Evolutionary conservation across 2,888 invertebrate genomes (phyloP).

Genomic region (Plutella xylostella): DNA sequence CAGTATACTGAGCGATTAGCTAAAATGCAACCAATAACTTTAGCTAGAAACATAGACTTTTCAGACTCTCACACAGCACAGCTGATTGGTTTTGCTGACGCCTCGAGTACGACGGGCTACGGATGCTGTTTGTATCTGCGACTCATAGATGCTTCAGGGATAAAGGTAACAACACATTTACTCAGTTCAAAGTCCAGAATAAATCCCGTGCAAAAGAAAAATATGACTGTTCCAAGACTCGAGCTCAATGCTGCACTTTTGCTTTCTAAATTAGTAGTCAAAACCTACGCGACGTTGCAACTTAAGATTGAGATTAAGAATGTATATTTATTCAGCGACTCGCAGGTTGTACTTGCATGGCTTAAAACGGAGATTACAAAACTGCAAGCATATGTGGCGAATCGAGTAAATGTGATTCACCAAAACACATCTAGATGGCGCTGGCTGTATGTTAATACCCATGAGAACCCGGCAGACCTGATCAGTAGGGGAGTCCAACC

Average conservation of each 20-base stretch:
- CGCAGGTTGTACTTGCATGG: conserved; percentile 20
- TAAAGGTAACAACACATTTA: conserved; percentile 10
- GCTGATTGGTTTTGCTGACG: conserved; percentile 16
- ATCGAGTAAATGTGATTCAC: conserved; percentile 16
- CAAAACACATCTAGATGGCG: conserved; percentile 6
- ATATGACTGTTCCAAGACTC: conserved; percentile 13
- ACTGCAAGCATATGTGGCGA: conserved; percentile 17
- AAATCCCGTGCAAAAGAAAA: conserved; percentile 8
- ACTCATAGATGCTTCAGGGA: background rate
- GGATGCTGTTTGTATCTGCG: conserved; percentile 18
- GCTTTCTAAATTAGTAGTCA: conserved; percentile 11
- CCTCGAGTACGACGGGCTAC: conserved; percentile 12
- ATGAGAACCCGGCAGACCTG: too few species aligned
- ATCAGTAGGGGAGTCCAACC: too few species aligned
- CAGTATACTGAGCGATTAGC: conserved; percentile 9
- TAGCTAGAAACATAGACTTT: background rate
- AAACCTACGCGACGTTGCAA: conserved; percentile 10
- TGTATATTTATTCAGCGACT: conserved; percentile 16
- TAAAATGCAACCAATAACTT: conserved; percentile 10
- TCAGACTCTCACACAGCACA: background rate
- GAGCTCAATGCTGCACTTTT: conserved; percentile 18
- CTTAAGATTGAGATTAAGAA: conserved; percentile 10
- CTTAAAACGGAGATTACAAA: conserved; percentile 11
- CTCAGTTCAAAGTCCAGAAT: conserved; percentile 17
- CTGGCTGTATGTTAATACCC: conserved; percentile 16